Evolutionary conservation across 2,888 invertebrate species (phyloP).

Genomic region (Diaphora mendica): DNA sequence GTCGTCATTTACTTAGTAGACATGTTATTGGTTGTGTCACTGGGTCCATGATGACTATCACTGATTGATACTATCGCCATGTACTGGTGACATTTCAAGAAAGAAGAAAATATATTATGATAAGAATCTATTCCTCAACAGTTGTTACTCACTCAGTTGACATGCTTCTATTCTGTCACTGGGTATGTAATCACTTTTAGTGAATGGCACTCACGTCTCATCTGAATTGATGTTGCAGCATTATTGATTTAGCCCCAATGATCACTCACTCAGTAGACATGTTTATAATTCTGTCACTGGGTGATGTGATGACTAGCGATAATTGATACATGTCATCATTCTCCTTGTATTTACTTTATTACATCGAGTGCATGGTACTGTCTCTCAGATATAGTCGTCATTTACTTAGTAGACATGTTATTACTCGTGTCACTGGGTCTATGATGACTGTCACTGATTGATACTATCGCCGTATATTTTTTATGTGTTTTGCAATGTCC

Average conservation of each 20-base stretch:
- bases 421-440: conserved; percentile 34
- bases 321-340: too few relatives aligned
- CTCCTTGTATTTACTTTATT: too few relatives aligned
- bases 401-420: conserved; percentile 33
- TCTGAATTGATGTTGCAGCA: neutral
- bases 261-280: conserved; percentile 32
- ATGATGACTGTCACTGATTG: conserved; percentile 24
- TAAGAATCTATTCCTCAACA: neutral
- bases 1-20: conserved; percentile 31
- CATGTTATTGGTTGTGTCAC: conserved; percentile 35
- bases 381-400: conserved; percentile 17
- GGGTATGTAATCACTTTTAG: neutral
- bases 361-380: neutral
- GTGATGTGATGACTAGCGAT: conserved; percentile 21
- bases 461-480: neutral
- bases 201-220: neutral
- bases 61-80: neutral
- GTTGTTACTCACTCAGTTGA: neutral
- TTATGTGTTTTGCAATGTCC: too few relatives aligned
- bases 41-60: conserved; percentile 30
- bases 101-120: neutral
- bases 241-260: neutral
- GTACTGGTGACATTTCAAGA: neutral
- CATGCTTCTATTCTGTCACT: neutral
- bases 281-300: conserved; percentile 26